Evolutionary conservation across 2,113 vertebrate genomes (phyloP).

Genomic region (Pedionomus torquatus): DNA sequence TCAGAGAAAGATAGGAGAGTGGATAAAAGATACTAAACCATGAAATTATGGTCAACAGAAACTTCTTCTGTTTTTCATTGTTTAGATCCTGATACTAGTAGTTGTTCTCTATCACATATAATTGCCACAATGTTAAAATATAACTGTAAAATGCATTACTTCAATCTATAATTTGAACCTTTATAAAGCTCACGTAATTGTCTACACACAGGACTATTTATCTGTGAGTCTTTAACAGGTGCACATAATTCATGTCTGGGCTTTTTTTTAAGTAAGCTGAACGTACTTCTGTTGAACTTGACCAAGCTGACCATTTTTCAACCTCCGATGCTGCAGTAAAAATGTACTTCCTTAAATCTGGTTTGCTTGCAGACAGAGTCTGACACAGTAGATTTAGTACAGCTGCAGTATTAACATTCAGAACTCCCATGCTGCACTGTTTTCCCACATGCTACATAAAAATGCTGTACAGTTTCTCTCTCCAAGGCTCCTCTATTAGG

Average conservation of each 20-base stretch:
- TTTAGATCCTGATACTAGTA: not conserved
- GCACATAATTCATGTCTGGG: not conserved
- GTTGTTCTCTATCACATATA: not conserved
- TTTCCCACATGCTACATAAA: constrained; percentile 73
- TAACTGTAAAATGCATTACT: not conserved
- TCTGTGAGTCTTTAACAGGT: not conserved
- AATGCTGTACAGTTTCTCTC: constrained; percentile 63
- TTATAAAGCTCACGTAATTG: not conserved
- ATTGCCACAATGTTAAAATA: not conserved
- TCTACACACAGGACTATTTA: not conserved
- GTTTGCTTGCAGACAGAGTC: constrained; percentile 51
- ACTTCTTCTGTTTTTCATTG: not conserved
- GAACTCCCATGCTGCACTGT: constrained; percentile 64
- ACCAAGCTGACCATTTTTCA: constrained; percentile 54
- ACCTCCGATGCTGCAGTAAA: constrained; percentile 30
- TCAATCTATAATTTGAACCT: not conserved
- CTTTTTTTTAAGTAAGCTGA: not conserved
- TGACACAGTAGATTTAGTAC: constrained; percentile 73
- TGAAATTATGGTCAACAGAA: not conserved
- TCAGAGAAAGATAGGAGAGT: not conserved
- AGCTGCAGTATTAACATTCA: constrained; percentile 72
- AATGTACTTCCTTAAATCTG: constrained; percentile 64
- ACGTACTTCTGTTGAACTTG: not conserved
- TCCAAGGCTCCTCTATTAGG: constrained; percentile 49
- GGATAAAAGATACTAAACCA: not conserved